Conservation (phyloP, 2,797 vertebrate species). For the Ctenochaetus hawaiiensis region DNA sequence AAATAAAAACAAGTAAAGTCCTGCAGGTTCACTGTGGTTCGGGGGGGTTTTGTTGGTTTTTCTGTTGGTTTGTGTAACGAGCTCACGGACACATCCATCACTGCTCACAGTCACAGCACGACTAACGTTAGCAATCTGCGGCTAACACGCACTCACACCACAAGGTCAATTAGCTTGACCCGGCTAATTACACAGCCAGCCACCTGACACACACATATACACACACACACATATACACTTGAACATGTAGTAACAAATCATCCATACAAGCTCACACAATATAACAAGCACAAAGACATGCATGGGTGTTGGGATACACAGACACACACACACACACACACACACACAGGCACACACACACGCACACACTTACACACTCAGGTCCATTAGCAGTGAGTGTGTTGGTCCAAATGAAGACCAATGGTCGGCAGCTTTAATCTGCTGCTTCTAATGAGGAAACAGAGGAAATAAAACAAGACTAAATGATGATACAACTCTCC, state of each 20-base stretch:
- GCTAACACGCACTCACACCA: constrained; percentile 60
- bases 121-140: constrained; percentile 68
- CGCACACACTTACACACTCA: constrained; percentile 56
- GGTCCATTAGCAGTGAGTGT: constrained; percentile 82
- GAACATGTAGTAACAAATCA: constrained; percentile 33
- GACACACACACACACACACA: constrained; percentile 44
- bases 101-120: constrained; percentile 33
- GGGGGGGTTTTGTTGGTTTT: constrained; percentile 27
- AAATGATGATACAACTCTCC: constrained; percentile 92
- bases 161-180: constrained; percentile 92
- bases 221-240: constrained; percentile 23
- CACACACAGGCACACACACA: constrained; percentile 46
- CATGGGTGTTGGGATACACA: constrained; percentile 19
- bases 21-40: constrained; percentile 31
- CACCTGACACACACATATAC: constrained; percentile 26
- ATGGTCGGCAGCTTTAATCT: constrained; percentile 89
- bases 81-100: constrained; percentile 72
- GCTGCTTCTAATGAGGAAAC: constrained; percentile 92
- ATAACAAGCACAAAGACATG: constrained; percentile 7
- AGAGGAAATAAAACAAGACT: constrained; percentile 86
- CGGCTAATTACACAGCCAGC: constrained; percentile 87
- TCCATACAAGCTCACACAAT: constrained; percentile 14
- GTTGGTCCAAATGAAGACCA: constrained; percentile 94
- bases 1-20: constrained; percentile 31
- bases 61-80: constrained; percentile 43